These are phyloP conservation scores for Silurus asotus DNA, from an alignment of 2,113 vertebrate species.

Conservation along the genomic window DNA sequence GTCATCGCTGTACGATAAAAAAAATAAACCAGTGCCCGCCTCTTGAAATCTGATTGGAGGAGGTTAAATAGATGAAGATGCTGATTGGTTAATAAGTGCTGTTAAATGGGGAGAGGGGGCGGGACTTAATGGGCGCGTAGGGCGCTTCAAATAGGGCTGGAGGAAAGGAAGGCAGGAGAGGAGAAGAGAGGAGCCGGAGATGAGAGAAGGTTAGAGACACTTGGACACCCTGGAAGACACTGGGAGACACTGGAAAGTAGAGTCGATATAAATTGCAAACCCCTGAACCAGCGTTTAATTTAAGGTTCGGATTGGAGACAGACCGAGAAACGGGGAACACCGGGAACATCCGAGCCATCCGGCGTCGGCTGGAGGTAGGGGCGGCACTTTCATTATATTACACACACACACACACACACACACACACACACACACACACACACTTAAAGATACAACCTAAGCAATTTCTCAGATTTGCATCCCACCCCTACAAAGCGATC, in stretches of 20 bases:
- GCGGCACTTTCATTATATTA: constrained; percentile 46
- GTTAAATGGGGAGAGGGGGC: constrained; percentile 44
- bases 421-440: constrained; percentile 13
- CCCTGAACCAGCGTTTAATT: background rate
- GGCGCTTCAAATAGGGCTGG: constrained; percentile 56
- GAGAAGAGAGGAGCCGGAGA: constrained; percentile 8
- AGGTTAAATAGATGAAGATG: background rate
- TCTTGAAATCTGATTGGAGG: constrained; percentile 47
- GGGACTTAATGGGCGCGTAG: constrained; percentile 49
- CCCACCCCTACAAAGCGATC: background rate
- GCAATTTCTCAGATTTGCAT: background rate
- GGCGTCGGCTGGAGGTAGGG: constrained; percentile 56
- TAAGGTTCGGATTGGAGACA: background rate
- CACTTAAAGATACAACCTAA: background rate
- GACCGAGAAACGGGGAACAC: background rate
- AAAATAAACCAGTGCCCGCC: constrained; percentile 22
- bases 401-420: constrained; percentile 11
- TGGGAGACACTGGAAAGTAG: too few species aligned
- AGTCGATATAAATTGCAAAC: background rate
- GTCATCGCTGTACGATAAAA: constrained; percentile 29
- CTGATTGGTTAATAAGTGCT: constrained; percentile 52
- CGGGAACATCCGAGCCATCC: constrained; percentile 42
- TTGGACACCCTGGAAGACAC: too few species aligned
- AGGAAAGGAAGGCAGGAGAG: constrained; percentile 1
- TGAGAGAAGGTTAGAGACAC: background rate